Conservation (phyloP, 2,888 invertebrate species). For the Stegana nigrithorax region DNA sequence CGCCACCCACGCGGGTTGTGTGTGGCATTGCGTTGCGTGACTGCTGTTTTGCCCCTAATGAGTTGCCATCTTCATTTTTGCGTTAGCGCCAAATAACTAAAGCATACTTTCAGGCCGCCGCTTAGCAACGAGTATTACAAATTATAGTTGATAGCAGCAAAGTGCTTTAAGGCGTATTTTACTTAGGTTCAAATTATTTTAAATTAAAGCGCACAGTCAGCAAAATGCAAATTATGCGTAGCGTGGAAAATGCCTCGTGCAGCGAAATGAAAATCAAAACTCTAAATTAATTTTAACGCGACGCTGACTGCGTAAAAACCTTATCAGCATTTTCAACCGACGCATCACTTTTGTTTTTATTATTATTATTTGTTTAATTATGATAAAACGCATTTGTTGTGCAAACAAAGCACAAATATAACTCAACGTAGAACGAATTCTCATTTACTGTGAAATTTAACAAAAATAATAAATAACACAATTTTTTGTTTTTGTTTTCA, state of each 20-base stretch:
- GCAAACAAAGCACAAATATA: constrained; percentile 35
- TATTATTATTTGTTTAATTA: constrained; percentile 41
- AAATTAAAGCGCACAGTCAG: not conserved
- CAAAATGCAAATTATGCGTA: not conserved
- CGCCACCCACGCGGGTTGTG: not conserved
- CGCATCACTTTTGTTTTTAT: not conserved
- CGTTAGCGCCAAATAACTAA: not conserved
- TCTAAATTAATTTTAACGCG: no score
- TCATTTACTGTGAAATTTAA: not conserved
- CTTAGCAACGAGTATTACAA: not conserved
- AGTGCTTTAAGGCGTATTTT: constrained; percentile 6
- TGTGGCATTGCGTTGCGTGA: no score
- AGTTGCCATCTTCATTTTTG: not conserved
- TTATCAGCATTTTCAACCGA: not conserved
- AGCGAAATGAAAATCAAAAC: no score
- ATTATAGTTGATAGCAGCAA: not conserved
- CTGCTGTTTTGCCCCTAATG: not conserved
- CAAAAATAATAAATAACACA: not conserved
- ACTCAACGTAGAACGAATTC: constrained; percentile 4
- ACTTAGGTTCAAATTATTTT: constrained; percentile 1
- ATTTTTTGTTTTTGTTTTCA: not conserved
- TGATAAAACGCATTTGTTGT: constrained; percentile 45
- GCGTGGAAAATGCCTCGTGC: no score
- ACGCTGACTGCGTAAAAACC: no score
- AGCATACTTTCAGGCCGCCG: not conserved